phyloP scores from a whole-genome alignment of 2,888 invertebrate genomes.

The Caenorhabditis japonica region DNA sequence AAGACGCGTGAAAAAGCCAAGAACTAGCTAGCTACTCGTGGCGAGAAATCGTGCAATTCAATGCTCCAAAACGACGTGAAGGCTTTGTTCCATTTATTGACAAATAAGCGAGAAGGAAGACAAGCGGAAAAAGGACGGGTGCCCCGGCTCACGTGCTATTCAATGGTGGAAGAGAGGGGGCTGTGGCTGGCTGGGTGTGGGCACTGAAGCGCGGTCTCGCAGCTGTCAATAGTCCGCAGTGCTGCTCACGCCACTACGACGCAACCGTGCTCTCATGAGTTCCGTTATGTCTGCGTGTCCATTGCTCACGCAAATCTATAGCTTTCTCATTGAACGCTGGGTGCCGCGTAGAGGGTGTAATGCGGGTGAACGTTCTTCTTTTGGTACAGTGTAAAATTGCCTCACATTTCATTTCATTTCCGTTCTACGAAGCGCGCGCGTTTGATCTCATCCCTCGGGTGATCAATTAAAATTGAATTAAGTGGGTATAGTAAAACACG shows the following conservation, averaged over 20 bases:
- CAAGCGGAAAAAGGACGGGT: constrained; percentile 36
- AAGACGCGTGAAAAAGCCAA: not conserved
- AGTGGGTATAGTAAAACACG: too few relatives aligned
- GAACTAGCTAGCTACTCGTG: constrained; percentile 28
- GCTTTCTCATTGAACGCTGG: constrained; percentile 3
- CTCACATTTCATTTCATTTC: too few relatives aligned
- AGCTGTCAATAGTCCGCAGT: constrained; percentile 49
- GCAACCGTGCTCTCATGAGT: constrained; percentile 42
- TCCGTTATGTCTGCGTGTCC: constrained; percentile 29
- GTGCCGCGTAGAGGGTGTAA: not conserved
- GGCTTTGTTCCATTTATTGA: constrained; percentile 52
- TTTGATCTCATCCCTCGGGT: too few relatives aligned
- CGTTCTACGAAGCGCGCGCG: not conserved
- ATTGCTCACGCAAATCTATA: constrained; percentile 5
- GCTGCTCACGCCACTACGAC: constrained; percentile 41
- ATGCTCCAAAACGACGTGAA: constrained; percentile 38
- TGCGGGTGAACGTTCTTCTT: constrained; percentile 6
- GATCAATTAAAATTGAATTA: too few relatives aligned
- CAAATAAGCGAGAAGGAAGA: constrained; percentile 35
- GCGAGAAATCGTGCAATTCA: constrained; percentile 32
- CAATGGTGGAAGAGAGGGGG: constrained; percentile 27
- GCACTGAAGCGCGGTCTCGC: constrained; percentile 19
- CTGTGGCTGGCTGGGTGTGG: constrained; percentile 4
- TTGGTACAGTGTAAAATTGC: too few relatives aligned
- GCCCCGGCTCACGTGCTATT: constrained; percentile 26